These are phyloP conservation scores for Ephestia elutella DNA, from an alignment of 1,140 invertebrate genomes.

Conservation along the genomic window DNA sequence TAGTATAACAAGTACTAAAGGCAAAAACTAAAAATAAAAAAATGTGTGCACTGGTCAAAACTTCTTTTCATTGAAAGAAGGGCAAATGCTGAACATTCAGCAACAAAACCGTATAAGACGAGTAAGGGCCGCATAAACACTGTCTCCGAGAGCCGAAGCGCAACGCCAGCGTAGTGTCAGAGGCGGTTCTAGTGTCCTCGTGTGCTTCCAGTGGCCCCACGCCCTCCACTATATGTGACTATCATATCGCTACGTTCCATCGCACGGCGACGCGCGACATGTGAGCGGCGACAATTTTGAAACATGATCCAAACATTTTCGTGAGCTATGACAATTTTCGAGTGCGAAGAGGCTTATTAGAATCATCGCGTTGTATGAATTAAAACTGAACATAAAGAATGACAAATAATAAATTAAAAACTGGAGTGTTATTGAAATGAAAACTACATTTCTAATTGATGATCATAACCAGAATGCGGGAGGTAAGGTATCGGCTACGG, in stretches of 20 bases:
- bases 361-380: slow-evolving; percentile 63
- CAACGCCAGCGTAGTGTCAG: slow-evolving; percentile 4
- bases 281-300: slow-evolving; percentile 26
- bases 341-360: slow-evolving; percentile 62
- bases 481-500: slow-evolving; percentile 74
- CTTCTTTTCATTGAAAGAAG: too few species aligned
- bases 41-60: too few species aligned
- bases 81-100: too few species aligned
- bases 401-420: slow-evolving; percentile 48
- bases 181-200: slow-evolving; percentile 48
- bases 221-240: slow-evolving; percentile 28
- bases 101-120: background rate
- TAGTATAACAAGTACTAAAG: too few species aligned
- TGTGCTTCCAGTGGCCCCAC: slow-evolving; percentile 63
- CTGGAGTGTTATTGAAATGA: slow-evolving; percentile 75
- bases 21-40: too few species aligned
- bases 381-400: slow-evolving; percentile 54
- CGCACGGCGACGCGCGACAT: slow-evolving; percentile 12
- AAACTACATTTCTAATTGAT: slow-evolving; percentile 75
- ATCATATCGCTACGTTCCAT: background rate
- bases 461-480: slow-evolving; percentile 76
- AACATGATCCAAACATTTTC: slow-evolving; percentile 33
- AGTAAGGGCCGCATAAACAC: background rate
- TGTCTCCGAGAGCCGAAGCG: slow-evolving; percentile 5
- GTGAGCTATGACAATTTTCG: slow-evolving; percentile 54